A percentile compares a stretch with the other conserved stretches of the same genome.
Evolutionary conservation across 2,888 invertebrate genomes (phyloP).

Genomic region (Eristalis tenax): DNA sequence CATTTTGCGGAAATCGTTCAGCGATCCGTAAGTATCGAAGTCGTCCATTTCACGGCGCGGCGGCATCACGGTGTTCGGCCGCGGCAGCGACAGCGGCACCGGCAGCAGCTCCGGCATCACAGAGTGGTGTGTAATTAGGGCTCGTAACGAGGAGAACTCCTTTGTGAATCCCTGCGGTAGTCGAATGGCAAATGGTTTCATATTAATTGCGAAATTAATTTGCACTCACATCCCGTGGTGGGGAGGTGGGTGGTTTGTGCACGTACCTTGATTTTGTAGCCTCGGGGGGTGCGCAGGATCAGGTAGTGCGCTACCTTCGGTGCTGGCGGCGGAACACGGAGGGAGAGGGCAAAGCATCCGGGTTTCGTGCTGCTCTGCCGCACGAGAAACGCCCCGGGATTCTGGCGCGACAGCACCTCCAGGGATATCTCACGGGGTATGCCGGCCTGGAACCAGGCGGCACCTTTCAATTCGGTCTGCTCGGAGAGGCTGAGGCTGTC

Average conservation of each 20-base stretch:
- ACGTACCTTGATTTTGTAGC: constrained; percentile 94
- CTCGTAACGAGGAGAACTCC: constrained; percentile 94
- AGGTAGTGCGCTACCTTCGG: constrained; percentile 94
- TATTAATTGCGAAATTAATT: constrained; percentile 49
- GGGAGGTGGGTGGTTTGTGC: background rate
- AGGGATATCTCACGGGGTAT: constrained; percentile 96
- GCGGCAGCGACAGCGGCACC: constrained; percentile 91
- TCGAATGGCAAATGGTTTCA: constrained; percentile 37
- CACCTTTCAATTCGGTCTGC: constrained; percentile 91
- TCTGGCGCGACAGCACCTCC: constrained; percentile 93
- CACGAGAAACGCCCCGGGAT: constrained; percentile 97
- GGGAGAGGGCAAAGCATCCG: constrained; percentile 95
- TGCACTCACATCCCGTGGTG: background rate
- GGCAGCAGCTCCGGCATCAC: constrained; percentile 98
- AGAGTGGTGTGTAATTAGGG: constrained; percentile 97
- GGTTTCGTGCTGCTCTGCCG: constrained; percentile 96
- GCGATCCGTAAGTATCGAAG: constrained; percentile 88
- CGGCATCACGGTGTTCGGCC: constrained; percentile 80
- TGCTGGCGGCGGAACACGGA: constrained; percentile 94
- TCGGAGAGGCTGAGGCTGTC: constrained; percentile 86
- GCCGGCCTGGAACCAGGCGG: constrained; percentile 98
- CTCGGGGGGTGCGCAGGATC: constrained; percentile 92
- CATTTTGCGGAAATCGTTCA: constrained; percentile 89
- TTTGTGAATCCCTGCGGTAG: constrained; percentile 95
- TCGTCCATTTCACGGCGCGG: constrained; percentile 85